Percentiles rank a stretch among this genome's conserved stretches.
phyloP scores from a whole-genome alignment of 2,888 invertebrate genomes.

The Microplitis deprimator region DNA sequence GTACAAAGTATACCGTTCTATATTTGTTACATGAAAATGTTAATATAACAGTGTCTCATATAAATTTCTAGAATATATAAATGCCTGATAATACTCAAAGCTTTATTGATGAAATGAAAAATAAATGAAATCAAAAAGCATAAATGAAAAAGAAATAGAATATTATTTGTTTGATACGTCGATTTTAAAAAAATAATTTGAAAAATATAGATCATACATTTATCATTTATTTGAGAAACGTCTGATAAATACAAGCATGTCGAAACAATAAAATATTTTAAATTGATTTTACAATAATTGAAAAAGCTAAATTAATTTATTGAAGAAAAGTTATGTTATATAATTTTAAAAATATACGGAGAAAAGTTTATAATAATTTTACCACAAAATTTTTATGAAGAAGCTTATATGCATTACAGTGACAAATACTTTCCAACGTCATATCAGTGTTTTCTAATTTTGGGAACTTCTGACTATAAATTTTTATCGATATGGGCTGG shows the following conservation, averaged over 20 bases:
- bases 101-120: conserved; percentile 55
- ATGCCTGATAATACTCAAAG: conserved; percentile 66
- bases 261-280: neutral
- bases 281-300: neutral
- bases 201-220: neutral
- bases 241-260: neutral
- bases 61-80: conserved; percentile 58
- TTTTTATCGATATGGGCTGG: too few species aligned
- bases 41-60: conserved; percentile 15
- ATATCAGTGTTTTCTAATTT: too few species aligned
- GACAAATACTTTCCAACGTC: too few species aligned
- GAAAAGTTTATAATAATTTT: neutral
- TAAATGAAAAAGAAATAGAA: conserved; percentile 15
- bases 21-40: conserved; percentile 7
- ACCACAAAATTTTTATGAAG: neutral
- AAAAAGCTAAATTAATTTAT: neutral
- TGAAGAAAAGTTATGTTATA: neutral
- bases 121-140: conserved; percentile 9
- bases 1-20: conserved; percentile 10
- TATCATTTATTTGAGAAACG: neutral
- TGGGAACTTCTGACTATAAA: too few species aligned
- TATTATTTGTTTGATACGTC: conserved; percentile 25
- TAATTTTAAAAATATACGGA: neutral
- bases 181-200: neutral
- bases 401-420: too few species aligned